Evolutionary conservation across 2,797 vertebrate species (phyloP), one percentile per base, ranked within the genome.

Genomic region (Scyliorhinus canicula): DNA sequence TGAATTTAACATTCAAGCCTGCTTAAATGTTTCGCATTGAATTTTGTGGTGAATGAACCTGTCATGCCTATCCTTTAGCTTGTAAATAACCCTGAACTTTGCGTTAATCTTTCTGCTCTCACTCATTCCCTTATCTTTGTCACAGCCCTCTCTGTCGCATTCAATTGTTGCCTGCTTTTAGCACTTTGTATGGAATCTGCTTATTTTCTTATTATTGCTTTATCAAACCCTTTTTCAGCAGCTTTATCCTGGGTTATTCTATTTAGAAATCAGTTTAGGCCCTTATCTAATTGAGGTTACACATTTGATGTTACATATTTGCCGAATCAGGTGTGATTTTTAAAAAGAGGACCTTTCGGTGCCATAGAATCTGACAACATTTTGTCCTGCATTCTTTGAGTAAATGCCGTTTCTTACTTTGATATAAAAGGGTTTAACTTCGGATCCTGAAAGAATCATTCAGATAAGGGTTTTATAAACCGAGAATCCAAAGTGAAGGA

Each of bases 71-170:
- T 35, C 63, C 28, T 74, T 94, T 35, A 50, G 93, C 47, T 93
- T 71, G 50, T 94, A 55, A 94, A 69, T n/a, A 94, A 31, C 67
- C 47, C 11, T 35, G 65, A 94, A 94, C 67, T 74, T 94, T 52
- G 47, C 47, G 47, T n/a, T 94, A 55, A 94, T 55, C 65, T 52
- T 94, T 74, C 44, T 50, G 65, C 31, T 50, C 50, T 94, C 31
- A 21, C 31, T 71, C 67, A 44, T 47, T 26, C 28, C 55, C 65
- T 35, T 94, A 55, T 94, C 69, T 50, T 55, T 35, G 26, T 71
- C 21, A 50, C 44, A 74, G 14, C 47, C 93, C 7, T 47, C 24
- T 47, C 40, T 67, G 24, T 31, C 40, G 14, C 63, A 50, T 47
- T 93, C 40, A 44, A 4, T 63, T 93, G 21, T 67, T 91, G 12